phyloP scores from a whole-genome alignment of 1,140 invertebrate genomes.

The Drosophila jambulina region DNA sequence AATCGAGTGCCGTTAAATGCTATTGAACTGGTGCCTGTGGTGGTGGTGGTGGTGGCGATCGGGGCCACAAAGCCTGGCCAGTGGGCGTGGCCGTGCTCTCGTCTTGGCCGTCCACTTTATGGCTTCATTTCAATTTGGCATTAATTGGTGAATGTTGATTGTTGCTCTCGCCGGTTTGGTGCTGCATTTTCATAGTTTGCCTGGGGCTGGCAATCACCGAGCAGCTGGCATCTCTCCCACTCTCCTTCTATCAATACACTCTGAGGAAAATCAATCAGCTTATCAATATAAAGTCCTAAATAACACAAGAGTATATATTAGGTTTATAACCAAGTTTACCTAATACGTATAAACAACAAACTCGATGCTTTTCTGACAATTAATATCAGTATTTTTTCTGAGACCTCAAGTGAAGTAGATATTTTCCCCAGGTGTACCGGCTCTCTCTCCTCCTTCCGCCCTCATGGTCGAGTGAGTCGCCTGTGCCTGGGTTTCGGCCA shows the following conservation, averaged over 20 bases:
- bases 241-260: slow-evolving; percentile 10
- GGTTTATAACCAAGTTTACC: too few species aligned
- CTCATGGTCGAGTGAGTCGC: slow-evolving; percentile 36
- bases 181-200: slow-evolving; percentile 56
- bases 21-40: slow-evolving; percentile 48
- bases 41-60: slow-evolving; percentile 9
- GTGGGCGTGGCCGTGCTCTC: slow-evolving; percentile 20
- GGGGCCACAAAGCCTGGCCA: slow-evolving; percentile 6
- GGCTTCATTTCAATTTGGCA: slow-evolving; percentile 76
- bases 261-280: neutral
- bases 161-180: slow-evolving; percentile 27
- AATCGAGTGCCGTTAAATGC: slow-evolving; percentile 50
- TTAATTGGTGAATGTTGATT: slow-evolving; percentile 64
- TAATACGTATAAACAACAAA: too few species aligned
- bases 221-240: slow-evolving; percentile 34
- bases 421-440: slow-evolving; percentile 13
- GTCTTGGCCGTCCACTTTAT: slow-evolving; percentile 53
- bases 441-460: slow-evolving; percentile 1
- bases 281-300: neutral
- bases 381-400: neutral
- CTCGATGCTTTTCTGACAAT: neutral
- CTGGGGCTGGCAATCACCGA: slow-evolving; percentile 43
- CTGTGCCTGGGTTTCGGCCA: slow-evolving; percentile 47
- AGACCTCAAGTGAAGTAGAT: neutral
- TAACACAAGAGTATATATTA: neutral